These are phyloP conservation scores for Caracal caracal DNA, from an alignment of 2,113 vertebrate species.

Conservation along the genomic window DNA sequence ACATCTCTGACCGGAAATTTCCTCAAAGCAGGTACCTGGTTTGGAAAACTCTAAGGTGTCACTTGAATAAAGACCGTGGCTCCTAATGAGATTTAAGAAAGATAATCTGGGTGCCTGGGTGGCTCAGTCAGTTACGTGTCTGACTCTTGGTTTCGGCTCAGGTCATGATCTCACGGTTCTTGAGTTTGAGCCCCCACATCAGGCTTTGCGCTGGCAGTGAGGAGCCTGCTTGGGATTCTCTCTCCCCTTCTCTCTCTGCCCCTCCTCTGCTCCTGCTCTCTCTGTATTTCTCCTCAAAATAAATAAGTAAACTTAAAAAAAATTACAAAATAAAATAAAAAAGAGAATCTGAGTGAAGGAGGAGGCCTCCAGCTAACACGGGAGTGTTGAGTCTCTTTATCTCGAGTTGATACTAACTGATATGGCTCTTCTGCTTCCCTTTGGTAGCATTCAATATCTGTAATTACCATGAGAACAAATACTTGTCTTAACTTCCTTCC, in stretches of 20 bases:
- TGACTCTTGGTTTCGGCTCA: no score
- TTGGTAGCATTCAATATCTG: accelerated
- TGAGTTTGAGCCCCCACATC: no score
- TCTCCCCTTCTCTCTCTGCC: no score
- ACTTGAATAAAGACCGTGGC: background rate
- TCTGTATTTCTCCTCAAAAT: no score
- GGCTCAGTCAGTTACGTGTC: no score
- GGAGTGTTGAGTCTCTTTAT: accelerated
- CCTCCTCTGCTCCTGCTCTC: no score
- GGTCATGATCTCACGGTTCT: no score
- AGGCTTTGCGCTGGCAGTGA: no score
- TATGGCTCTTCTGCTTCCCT: accelerated
- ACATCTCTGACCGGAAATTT: conserved; percentile 8
- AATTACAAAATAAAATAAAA: background rate
- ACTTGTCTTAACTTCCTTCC: background rate
- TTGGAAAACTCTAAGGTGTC: background rate
- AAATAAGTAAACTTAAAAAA: no score
- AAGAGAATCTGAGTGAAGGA: background rate
- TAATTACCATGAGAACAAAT: background rate
- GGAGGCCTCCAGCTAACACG: background rate
- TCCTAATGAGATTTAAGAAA: background rate
- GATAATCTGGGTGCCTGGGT: background rate
- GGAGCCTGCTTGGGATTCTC: no score
- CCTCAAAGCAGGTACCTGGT: background rate
- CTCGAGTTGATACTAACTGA: background rate